Percentiles rank a stretch among this genome's conserved stretches.
Conservation (phyloP, 1,140 invertebrate genomes). For the Lethocerus indicus region DNA sequence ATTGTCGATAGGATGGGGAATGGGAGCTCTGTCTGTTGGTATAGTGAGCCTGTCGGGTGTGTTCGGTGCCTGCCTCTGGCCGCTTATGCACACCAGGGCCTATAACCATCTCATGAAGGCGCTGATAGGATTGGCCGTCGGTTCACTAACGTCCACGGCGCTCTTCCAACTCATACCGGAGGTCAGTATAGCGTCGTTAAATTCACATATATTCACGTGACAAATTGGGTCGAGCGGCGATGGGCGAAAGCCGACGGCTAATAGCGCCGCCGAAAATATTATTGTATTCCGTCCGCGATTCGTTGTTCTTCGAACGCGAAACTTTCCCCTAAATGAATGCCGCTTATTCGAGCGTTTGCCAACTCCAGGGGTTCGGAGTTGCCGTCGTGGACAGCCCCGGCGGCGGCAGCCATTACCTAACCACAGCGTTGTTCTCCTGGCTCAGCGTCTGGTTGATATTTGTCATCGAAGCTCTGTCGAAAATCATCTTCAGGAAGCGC, state of each 20-base stretch:
- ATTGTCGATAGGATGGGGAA: slow-evolving; percentile 33
- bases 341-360: too few species aligned
- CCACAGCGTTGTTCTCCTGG: slow-evolving; percentile 14
- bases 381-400: too few species aligned
- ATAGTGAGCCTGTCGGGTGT: slow-evolving; percentile 42
- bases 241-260: too few species aligned
- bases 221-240: too few species aligned
- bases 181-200: too few species aligned
- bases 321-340: too few species aligned
- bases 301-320: too few species aligned
- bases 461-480: slow-evolving; percentile 14
- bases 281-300: too few species aligned
- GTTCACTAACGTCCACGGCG: slow-evolving; percentile 39
- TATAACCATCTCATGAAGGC: slow-evolving; percentile 37
- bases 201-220: too few species aligned
- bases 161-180: slow-evolving; percentile 47
- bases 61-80: slow-evolving; percentile 38
- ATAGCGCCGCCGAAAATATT: too few species aligned
- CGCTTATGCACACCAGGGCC: slow-evolving; percentile 34
- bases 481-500: slow-evolving; percentile 15
- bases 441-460: slow-evolving; percentile 17
- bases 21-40: slow-evolving; percentile 38
- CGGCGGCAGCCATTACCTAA: slow-evolving; percentile 9
- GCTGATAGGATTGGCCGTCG: slow-evolving; percentile 47
- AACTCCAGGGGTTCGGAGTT: too few species aligned